These are phyloP conservation scores for Ophion ventricosus DNA, from an alignment of 2,888 invertebrate genomes.

Conservation along the genomic window DNA sequence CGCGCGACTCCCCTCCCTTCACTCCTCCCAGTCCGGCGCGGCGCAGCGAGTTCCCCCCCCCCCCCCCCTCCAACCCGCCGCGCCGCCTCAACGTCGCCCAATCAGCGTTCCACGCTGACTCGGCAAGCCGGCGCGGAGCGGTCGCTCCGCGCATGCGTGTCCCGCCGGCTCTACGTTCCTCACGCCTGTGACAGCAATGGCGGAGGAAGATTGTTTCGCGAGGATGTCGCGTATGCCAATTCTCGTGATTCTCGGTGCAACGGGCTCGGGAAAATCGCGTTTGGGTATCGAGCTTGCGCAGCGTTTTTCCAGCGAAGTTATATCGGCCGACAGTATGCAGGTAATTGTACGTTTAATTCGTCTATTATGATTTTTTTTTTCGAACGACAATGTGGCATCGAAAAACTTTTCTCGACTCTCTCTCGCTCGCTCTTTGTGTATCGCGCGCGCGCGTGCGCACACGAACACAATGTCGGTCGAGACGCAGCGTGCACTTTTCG, in stretches of 20 bases:
- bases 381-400: too few species aligned
- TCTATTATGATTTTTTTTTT: neutral
- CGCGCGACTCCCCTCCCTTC: too few species aligned
- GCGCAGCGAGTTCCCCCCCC: too few species aligned
- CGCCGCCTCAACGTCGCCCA: too few species aligned
- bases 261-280: conserved; percentile 99
- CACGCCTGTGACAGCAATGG: conserved; percentile 64
- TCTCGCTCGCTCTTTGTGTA: conserved; percentile 5
- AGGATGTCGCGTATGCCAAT: conserved; percentile 86
- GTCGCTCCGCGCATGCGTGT: conserved; percentile 64
- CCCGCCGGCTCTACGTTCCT: neutral
- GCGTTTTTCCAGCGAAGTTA: conserved; percentile 94
- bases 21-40: too few species aligned
- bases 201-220: conserved; percentile 53
- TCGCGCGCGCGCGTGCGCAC: neutral
- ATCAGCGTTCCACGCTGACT: too few species aligned
- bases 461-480: too few species aligned
- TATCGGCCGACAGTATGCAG: conserved; percentile 99
- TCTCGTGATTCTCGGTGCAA: conserved; percentile 97
- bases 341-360: conserved; percentile 85
- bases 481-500: conserved; percentile 7
- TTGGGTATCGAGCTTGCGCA: conserved; percentile 95
- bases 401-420: too few species aligned
- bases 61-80: too few species aligned
- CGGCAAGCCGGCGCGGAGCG: neutral